Conservation (phyloP, 1,140 invertebrate genomes). For the Bombus confusus region DNA sequence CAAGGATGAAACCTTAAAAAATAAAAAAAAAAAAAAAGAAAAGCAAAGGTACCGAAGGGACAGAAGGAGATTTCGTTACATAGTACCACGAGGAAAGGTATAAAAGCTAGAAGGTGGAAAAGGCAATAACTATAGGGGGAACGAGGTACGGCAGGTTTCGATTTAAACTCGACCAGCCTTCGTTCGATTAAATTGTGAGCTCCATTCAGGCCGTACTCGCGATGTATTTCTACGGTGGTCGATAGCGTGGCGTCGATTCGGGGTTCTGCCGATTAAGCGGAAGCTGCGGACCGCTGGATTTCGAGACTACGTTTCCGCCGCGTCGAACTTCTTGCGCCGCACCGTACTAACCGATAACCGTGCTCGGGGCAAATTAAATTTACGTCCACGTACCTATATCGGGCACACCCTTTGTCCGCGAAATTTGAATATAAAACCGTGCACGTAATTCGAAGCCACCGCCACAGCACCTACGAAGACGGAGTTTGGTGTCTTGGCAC, state of each 20-base stretch:
- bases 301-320: conserved; percentile 24
- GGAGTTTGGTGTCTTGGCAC: background rate
- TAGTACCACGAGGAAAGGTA: background rate
- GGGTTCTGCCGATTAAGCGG: conserved; percentile 41
- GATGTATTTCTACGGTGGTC: conserved; percentile 27
- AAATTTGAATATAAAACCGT: conserved; percentile 29
- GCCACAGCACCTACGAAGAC: no score
- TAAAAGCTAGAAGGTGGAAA: background rate
- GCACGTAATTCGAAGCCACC: background rate
- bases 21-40: background rate
- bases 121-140: background rate
- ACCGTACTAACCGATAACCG: background rate
- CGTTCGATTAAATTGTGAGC: conserved; percentile 35
- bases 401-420: conserved; percentile 8
- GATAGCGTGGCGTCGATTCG: conserved; percentile 9
- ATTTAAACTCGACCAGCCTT: conserved; percentile 28
- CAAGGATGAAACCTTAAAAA: background rate
- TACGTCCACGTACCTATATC: background rate
- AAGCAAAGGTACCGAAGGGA: background rate
- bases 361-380: conserved; percentile 23
- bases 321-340: background rate
- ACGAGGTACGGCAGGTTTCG: background rate
- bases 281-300: conserved; percentile 19
- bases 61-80: background rate
- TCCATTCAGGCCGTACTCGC: conserved; percentile 4